Evolutionary conservation across 2,113 vertebrate species (phyloP), one percentile per base, ranked within the genome.

Genomic region (Rhea americana): DNA sequence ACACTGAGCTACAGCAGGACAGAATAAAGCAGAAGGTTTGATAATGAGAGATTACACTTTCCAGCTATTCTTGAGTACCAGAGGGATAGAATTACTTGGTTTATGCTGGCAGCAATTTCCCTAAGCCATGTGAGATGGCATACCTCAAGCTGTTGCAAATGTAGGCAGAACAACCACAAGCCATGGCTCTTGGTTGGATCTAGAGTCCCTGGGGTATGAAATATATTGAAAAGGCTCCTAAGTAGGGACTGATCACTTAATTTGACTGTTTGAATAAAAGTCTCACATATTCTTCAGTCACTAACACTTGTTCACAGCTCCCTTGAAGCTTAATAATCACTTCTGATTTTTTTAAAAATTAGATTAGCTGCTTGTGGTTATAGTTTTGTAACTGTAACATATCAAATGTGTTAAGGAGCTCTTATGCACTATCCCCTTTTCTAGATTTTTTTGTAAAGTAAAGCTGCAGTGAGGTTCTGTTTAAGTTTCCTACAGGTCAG

Each of bases 91-190:
- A 98, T 98, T 98, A 98, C 97, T 98, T 98, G 98, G 97, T 97
- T 98, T 98, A 97, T 97, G 97, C 98, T 98, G 98, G 97, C 98
- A 98, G 98, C 97, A 98, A 98, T 99, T 98, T 99, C 98, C 98
- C 98, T 97, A 97, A 98, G 95, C 98, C 98, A 98, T 97, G 97
- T 98, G 98, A 98, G 98, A 97, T 97, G 96, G 96, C 97, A 98
- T 97, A 97, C 96, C 97, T 97, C 98, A 98, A 98, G 98, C 98
- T 99, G 98, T 98, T 98, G 98, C 97, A 98, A 98, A 98, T 97
- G 97, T 96, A 98, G 97, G 88, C 94, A 95, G 96, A 94, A 90
- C 91, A 97, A 94, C 96, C 87, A 96, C 91, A 88, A 96, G 87
- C 95, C 93, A 93, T 86, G 85, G 95, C 93, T 98, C 96, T 91